Evolutionary conservation across 2,113 vertebrate species (phyloP).

Genomic region (Ophthalmolycus amberensis): DNA sequence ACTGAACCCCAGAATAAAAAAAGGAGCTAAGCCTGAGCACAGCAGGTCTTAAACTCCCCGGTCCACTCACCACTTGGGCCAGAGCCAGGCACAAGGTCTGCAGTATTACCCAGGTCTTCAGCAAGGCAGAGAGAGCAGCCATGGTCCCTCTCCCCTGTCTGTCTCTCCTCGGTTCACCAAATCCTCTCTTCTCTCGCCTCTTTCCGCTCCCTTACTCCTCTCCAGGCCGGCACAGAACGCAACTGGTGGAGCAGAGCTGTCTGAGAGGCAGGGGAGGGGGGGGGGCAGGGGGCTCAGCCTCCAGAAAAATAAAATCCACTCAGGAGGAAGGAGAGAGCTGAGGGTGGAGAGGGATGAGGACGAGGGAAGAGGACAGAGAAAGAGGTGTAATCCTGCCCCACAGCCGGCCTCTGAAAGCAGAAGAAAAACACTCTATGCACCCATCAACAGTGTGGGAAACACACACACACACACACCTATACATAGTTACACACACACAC

Average conservation of each 20-base stretch:
- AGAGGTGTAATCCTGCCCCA: constrained; percentile 64
- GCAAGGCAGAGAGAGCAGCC: constrained; percentile 77
- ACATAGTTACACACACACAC: background rate
- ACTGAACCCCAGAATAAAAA: constrained; percentile 43
- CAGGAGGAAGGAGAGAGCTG: constrained; percentile 51
- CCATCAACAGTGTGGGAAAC: background rate
- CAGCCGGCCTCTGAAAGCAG: constrained; percentile 28
- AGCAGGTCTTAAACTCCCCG: constrained; percentile 38
- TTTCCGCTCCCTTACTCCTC: constrained; percentile 71
- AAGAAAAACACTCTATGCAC: constrained; percentile 13
- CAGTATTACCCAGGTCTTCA: constrained; percentile 85
- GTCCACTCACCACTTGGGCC: constrained; percentile 93
- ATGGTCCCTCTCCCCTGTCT: constrained; percentile 81
- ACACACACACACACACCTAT: background rate
- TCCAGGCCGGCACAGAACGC: constrained; percentile 69
- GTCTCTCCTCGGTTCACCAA: constrained; percentile 72
- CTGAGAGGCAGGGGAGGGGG: constrained; percentile 35
- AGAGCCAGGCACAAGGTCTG: constrained; percentile 87
- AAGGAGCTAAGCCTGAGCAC: background rate
- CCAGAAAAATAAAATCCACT: constrained; percentile 41
- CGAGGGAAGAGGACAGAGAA: constrained; percentile 37
- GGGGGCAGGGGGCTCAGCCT: constrained; percentile 40
- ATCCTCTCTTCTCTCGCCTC: constrained; percentile 69
- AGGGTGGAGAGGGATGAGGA: constrained; percentile 54
- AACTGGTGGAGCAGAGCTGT: constrained; percentile 66